These are phyloP conservation scores for Oryzaephilus surinamensis DNA, from an alignment of 1,140 invertebrate genomes.

Conservation along the genomic window DNA sequence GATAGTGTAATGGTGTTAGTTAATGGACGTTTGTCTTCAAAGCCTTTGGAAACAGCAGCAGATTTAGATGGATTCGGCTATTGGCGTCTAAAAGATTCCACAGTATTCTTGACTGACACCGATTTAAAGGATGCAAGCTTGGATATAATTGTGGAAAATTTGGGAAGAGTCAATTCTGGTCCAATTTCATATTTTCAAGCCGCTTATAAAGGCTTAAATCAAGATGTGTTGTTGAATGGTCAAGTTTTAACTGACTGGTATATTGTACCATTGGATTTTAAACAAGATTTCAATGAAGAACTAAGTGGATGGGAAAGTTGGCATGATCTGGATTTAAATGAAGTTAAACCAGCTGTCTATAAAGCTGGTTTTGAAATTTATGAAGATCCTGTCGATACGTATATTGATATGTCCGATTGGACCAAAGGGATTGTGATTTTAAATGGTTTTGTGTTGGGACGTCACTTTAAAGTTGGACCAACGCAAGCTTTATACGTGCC, in stretches of 20 bases:
- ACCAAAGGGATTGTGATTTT: conserved; percentile 46
- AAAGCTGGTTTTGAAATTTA: conserved; percentile 14
- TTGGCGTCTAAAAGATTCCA: conserved; percentile 33
- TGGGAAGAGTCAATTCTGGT: conserved; percentile 46
- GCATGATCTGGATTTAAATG: conserved; percentile 3
- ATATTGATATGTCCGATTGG: conserved; percentile 36
- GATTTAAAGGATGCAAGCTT: conserved; percentile 25
- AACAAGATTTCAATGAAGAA: conserved; percentile 27
- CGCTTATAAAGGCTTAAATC: conserved; percentile 42
- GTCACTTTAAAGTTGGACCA: conserved; percentile 45
- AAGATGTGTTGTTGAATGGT: conserved; percentile 37
- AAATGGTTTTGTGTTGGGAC: conserved; percentile 51
- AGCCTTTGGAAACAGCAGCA: conserved; percentile 15
- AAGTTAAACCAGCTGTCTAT: conserved; percentile 22
- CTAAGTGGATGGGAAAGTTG: conserved; percentile 12
- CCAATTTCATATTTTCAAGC: conserved; percentile 37
- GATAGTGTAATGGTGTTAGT: conserved; percentile 42
- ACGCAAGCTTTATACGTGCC: conserved; percentile 46
- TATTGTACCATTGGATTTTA: conserved; percentile 42
- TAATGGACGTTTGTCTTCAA: conserved; percentile 32
- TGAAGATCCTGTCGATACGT: conserved; percentile 14
- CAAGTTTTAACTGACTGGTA: conserved; percentile 35
- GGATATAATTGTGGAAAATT: conserved; percentile 48
- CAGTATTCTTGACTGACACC: conserved; percentile 6
- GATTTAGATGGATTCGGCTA: conserved; percentile 36